Evolutionary conservation across 2,888 invertebrate species (phyloP).

Genomic region (Anagyrus pseudococci): DNA sequence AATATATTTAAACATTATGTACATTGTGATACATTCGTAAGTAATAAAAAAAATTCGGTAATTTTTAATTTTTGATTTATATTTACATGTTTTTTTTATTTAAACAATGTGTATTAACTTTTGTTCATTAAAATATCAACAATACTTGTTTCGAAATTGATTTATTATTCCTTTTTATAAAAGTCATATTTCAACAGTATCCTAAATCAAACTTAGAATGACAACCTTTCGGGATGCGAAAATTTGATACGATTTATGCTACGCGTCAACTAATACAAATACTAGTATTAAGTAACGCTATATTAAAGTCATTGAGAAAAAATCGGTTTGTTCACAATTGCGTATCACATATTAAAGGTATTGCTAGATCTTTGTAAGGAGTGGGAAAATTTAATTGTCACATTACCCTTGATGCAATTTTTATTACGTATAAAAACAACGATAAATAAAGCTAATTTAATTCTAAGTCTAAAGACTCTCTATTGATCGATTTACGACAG

Average conservation of each 20-base stretch:
- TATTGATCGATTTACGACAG: constrained; percentile 35
- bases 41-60: constrained; percentile 27
- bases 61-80: constrained; percentile 16
- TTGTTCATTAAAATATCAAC: constrained; percentile 17
- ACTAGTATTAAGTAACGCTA: no score
- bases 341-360: constrained; percentile 35
- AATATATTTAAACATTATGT: constrained; percentile 40
- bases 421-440: constrained; percentile 20
- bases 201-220: constrained; percentile 32
- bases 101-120: constrained; percentile 2
- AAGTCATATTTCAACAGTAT: constrained; percentile 18
- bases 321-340: constrained; percentile 23
- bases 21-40: constrained; percentile 33
- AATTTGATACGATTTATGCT: no score
- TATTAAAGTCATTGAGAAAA: no score
- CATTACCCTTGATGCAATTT: constrained; percentile 1
- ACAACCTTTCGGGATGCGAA: constrained; percentile 1
- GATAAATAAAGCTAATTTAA: constrained; percentile 34
- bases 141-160: constrained; percentile 26
- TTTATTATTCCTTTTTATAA: no score
- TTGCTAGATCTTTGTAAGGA: constrained; percentile 30
- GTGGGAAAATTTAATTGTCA: constrained; percentile 29
- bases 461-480: no score
- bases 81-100: constrained; percentile 33
- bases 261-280: no score